A percentile compares a stretch with the other conserved stretches of the same genome.
phyloP scores from a whole-genome alignment of 2,797 vertebrate genomes.

The Heteromormyrus szaboi region DNA sequence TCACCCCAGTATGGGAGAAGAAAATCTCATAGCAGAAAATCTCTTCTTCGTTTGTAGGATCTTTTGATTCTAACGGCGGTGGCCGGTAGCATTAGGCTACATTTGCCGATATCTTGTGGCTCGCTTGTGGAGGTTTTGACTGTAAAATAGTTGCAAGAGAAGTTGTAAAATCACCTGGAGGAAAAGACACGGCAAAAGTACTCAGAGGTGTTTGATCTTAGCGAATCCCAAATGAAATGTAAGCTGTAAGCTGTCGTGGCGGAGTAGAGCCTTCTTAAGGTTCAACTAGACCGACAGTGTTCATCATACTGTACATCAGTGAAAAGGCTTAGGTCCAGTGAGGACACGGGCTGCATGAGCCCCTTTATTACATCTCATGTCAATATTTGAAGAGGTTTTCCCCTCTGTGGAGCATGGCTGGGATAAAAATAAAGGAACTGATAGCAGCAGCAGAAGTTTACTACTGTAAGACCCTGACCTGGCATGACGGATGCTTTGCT shows the following conservation, averaged over 20 bases:
- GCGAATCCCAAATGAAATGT: not conserved
- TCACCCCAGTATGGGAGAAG: not conserved
- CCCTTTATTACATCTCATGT: slow-evolving; percentile 18
- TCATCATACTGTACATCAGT: not conserved
- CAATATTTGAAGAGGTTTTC: slow-evolving; percentile 20
- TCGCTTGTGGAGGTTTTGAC: not conserved
- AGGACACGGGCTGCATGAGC: not conserved
- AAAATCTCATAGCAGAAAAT: not conserved
- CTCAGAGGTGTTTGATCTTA: not conserved
- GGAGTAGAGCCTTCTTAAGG: not conserved
- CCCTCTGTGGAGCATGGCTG: not conserved
- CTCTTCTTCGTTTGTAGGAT: not conserved
- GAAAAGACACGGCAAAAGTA: not conserved
- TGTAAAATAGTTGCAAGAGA: not conserved
- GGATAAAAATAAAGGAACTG: slow-evolving; percentile 14
- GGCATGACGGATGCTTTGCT: not conserved
- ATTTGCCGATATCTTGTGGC: not conserved
- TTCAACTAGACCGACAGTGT: not conserved
- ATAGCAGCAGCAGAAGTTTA: not conserved
- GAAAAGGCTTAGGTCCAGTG: not conserved
- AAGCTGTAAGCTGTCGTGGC: not conserved
- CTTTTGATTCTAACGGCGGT: not conserved
- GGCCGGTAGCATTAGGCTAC: not conserved
- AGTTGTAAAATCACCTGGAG: not conserved
- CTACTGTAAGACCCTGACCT: not conserved